phyloP scores from a whole-genome alignment of 2,113 vertebrate species.

The Pandion haliaetus region DNA sequence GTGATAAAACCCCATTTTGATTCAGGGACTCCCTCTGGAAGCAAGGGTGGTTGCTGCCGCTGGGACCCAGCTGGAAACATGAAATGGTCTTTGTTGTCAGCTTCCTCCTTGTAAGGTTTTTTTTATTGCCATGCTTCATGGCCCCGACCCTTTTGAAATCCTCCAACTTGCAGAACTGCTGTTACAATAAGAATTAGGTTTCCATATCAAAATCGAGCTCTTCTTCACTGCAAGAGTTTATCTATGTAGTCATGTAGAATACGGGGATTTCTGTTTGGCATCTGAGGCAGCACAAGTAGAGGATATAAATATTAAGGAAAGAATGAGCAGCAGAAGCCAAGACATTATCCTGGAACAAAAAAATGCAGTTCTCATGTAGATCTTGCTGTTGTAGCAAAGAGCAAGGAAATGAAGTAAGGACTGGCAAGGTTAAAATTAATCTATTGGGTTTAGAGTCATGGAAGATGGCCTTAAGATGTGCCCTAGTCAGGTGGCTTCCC shows the following conservation, averaged over 20 bases:
- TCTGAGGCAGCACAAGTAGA: not conserved
- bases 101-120: not conserved
- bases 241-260: not conserved
- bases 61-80: not conserved
- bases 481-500: not conserved
- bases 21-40: not conserved
- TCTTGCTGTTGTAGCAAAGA: not conserved
- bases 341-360: not conserved
- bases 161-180: not conserved
- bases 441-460: not conserved
- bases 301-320: not conserved
- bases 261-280: not conserved
- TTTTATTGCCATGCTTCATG: not conserved
- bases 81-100: not conserved
- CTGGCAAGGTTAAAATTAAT: not conserved
- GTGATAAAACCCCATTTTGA: not conserved
- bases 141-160: not conserved
- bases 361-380: not conserved
- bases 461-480: not conserved
- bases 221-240: not conserved
- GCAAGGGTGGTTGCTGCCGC: not conserved
- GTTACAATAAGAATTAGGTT: not conserved
- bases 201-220: not conserved
- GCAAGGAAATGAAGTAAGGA: not conserved
- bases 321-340: not conserved